Conservation (phyloP, 2,888 invertebrate species). For the Mylabris sibirica region DNA sequence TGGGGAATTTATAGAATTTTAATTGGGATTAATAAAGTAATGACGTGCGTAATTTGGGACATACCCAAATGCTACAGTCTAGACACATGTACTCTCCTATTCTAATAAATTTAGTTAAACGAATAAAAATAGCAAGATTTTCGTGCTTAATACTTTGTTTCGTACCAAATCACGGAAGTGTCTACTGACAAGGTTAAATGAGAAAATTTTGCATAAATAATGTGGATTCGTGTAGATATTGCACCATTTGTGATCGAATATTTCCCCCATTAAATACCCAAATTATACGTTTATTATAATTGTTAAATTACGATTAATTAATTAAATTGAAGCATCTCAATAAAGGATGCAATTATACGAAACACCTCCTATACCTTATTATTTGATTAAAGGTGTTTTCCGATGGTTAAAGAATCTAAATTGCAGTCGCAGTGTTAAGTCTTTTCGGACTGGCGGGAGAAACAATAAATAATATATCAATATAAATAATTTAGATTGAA, state of each 20-base stretch:
- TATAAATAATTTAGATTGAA: conserved; percentile 18
- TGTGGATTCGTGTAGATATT: not conserved
- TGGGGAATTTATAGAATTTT: not conserved
- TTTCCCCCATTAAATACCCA: not conserved
- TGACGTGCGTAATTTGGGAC: not conserved
- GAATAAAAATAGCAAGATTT: conserved; percentile 1
- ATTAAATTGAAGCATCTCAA: no score
- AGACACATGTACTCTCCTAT: not conserved
- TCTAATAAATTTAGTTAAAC: not conserved
- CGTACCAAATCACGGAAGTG: not conserved
- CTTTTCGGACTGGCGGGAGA: conserved; percentile 87
- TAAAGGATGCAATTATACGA: conserved; percentile 30
- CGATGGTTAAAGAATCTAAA: conserved; percentile 96
- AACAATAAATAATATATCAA: conserved; percentile 37
- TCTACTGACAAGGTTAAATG: not conserved
- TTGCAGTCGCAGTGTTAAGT: conserved; percentile 93
- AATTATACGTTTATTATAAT: no score
- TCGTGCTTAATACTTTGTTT: not conserved
- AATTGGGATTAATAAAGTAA: not conserved
- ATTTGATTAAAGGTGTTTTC: conserved; percentile 87
- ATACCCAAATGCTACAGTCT: not conserved
- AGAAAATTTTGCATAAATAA: no score
- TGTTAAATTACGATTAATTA: not conserved
- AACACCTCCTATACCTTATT: conserved; percentile 62
- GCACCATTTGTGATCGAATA: not conserved